Evolutionary conservation across 2,888 invertebrate species (phyloP).

Genomic region (Clanis bilineata): DNA sequence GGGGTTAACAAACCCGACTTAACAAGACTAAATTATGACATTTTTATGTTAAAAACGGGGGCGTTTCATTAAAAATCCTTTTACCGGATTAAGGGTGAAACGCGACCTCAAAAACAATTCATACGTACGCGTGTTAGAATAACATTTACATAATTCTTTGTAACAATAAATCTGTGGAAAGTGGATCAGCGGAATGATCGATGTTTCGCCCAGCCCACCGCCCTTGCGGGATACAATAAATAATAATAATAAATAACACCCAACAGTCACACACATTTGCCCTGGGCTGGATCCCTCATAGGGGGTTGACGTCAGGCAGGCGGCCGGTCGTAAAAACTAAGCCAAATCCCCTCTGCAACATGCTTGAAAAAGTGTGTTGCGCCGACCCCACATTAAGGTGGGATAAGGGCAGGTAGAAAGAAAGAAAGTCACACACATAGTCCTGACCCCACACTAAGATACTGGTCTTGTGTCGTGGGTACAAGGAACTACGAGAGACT

Average conservation of each 20-base stretch:
- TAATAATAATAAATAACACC: background rate
- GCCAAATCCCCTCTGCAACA: too few species aligned
- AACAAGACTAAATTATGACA: background rate
- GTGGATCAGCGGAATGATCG: constrained; percentile 11
- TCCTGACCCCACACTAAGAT: too few species aligned
- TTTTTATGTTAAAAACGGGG: background rate
- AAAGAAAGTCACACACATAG: too few species aligned
- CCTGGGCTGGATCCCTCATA: too few species aligned
- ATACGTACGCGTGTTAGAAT: constrained; percentile 5
- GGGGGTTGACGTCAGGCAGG: too few species aligned
- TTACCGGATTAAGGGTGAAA: constrained; percentile 2
- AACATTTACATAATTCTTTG: constrained; percentile 4
- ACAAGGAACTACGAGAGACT: too few species aligned
- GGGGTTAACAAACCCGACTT: background rate
- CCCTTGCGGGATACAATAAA: constrained; percentile 6
- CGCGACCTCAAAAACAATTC: background rate
- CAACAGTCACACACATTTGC: too few species aligned
- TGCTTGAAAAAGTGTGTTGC: too few species aligned
- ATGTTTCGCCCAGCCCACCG: constrained; percentile 1
- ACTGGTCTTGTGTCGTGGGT: too few species aligned
- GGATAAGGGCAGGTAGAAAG: too few species aligned
- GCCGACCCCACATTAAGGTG: too few species aligned
- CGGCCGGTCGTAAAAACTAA: too few species aligned
- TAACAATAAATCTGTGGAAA: constrained; percentile 8
- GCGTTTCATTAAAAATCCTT: background rate